Conservation (phyloP, 2,797 vertebrate genomes). For the Pipistrellus pygmaeus region DNA sequence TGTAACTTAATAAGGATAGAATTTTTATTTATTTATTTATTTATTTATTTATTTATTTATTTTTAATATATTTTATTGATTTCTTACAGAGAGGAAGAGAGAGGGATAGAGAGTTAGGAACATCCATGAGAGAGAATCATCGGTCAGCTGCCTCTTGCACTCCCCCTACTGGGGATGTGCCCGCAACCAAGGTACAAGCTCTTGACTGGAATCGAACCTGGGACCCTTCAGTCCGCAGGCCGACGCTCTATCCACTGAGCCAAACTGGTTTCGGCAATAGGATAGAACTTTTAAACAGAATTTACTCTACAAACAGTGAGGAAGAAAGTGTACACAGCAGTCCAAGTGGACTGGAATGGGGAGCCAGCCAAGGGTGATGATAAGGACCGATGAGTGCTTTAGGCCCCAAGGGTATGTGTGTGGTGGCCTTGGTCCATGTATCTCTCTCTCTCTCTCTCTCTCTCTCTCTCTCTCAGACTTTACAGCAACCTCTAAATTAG, state of each 20-base stretch:
- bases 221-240: no score
- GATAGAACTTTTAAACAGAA: background rate
- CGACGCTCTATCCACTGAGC: no score
- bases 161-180: no score
- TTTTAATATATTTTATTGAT: no score
- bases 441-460: background rate
- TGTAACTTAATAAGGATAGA: background rate
- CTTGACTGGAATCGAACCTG: no score
- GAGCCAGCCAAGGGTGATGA: background rate
- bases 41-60: no score
- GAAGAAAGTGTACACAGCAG: background rate
- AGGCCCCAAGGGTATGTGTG: background rate
- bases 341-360: background rate
- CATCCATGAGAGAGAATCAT: no score
- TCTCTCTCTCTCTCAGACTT: background rate
- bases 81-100: no score
- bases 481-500: background rate
- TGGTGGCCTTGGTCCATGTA: rapidly evolving
- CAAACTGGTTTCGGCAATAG: background rate
- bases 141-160: no score
- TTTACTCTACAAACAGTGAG: background rate
- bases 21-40: background rate
- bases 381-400: background rate
- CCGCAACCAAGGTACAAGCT: no score
- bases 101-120: no score